Percentiles rank a stretch among this genome's conserved stretches.
phyloP scores from a whole-genome alignment of 2,113 vertebrate species.

The Xenus cinereus region DNA sequence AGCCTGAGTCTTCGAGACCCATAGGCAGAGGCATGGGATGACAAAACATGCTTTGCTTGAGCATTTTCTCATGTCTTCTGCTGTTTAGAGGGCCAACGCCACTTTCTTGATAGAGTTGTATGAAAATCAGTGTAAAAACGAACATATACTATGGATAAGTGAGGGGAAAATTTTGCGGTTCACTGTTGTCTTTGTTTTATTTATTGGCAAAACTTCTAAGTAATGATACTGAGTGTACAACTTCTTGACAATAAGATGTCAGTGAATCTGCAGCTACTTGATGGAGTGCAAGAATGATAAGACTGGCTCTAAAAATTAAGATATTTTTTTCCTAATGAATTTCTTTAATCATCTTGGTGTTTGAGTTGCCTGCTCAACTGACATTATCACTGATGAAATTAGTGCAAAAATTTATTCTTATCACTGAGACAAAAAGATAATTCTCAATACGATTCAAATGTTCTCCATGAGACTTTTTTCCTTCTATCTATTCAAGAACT shows the following conservation, averaged over 20 bases:
- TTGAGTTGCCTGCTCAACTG: background rate
- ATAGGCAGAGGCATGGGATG: background rate
- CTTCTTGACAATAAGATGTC: background rate
- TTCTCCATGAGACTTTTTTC: background rate
- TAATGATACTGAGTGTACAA: background rate
- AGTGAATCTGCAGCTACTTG: background rate
- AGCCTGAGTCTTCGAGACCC: background rate
- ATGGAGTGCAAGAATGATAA: background rate
- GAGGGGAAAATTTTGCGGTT: background rate
- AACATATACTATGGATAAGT: background rate
- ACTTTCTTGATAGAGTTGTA: background rate
- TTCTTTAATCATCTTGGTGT: background rate
- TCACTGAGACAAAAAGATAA: background rate
- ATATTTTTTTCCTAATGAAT: background rate
- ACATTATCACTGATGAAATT: background rate
- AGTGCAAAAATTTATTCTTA: background rate
- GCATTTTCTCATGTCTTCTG: background rate
- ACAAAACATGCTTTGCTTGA: background rate
- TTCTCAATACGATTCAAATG: background rate
- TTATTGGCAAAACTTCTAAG: background rate
- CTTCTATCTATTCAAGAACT: background rate
- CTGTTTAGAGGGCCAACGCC: background rate
- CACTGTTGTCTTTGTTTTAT: background rate
- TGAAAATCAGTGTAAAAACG: background rate
- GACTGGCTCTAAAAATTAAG: background rate